A percentile compares a stretch with the other conserved stretches of the same genome.
Evolutionary conservation across 2,113 vertebrate species (phyloP).

Genomic region (Zosterops lateralis): DNA sequence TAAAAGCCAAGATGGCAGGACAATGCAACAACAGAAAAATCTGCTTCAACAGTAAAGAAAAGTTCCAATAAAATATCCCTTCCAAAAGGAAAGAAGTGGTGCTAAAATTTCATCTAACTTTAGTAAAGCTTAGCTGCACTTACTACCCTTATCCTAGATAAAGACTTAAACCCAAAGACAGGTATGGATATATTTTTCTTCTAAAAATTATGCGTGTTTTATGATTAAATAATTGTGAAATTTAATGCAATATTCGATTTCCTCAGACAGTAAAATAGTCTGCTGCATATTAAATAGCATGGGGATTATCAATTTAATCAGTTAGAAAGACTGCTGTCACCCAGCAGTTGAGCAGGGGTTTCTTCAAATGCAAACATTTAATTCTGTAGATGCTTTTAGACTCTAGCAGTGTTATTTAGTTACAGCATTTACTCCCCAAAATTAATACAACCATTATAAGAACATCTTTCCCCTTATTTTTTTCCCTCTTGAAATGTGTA

Average conservation of each 20-base stretch:
- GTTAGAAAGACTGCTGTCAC: not conserved
- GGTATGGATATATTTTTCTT: not conserved
- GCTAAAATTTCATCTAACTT: not conserved
- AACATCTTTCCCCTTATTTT: not conserved
- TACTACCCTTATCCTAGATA: not conserved
- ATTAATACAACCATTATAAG: not conserved
- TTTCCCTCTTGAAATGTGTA: accelerated
- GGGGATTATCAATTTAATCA: not conserved
- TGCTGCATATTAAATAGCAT: not conserved
- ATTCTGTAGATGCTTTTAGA: not conserved
- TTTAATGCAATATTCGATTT: not conserved
- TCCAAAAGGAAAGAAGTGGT: not conserved
- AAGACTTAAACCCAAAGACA: not conserved
- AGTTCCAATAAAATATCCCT: not conserved
- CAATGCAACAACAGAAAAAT: not conserved
- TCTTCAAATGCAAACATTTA: not conserved
- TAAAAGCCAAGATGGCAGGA: not conserved
- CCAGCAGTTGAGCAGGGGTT: not conserved
- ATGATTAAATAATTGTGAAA: not conserved
- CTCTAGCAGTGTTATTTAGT: not conserved
- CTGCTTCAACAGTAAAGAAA: not conserved
- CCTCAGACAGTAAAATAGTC: not conserved
- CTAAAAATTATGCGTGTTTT: not conserved
- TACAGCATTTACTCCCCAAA: not conserved
- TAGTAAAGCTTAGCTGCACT: not conserved